Evolutionary conservation across 2,797 vertebrate genomes (phyloP).

Genomic region (Cyclura pinguis): DNA sequence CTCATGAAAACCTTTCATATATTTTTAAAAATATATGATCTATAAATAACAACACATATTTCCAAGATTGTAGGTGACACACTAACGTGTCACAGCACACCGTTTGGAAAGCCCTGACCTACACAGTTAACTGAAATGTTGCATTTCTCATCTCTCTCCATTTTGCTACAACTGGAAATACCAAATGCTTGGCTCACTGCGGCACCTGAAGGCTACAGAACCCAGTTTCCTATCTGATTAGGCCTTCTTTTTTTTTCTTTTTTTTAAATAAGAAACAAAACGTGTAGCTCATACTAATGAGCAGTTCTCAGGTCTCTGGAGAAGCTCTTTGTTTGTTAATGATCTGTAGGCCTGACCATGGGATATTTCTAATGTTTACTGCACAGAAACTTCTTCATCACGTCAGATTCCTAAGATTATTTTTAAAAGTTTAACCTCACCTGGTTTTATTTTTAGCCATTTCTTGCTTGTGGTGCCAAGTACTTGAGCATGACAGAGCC

Average conservation of each 20-base stretch:
- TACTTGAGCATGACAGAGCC: not conserved
- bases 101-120: too few species aligned
- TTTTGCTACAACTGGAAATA: not conserved
- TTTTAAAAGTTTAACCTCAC: not conserved
- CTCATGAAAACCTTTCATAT: too few species aligned
- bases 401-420: not conserved
- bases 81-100: too few species aligned
- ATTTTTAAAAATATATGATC: too few species aligned
- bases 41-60: too few species aligned
- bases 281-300: not conserved
- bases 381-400: not conserved
- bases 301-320: not conserved
- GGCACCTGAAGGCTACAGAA: not conserved
- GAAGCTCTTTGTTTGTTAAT: not conserved
- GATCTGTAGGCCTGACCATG: not conserved
- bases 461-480: not conserved
- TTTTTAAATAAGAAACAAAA: not conserved
- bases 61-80: too few species aligned
- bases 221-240: not conserved
- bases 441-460: not conserved
- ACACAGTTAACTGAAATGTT: not conserved
- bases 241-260: not conserved
- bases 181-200: not conserved
- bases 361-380: not conserved
- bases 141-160: not conserved